phyloP scores from a whole-genome alignment of 2,797 vertebrate species.

The Platalea minor region DNA sequence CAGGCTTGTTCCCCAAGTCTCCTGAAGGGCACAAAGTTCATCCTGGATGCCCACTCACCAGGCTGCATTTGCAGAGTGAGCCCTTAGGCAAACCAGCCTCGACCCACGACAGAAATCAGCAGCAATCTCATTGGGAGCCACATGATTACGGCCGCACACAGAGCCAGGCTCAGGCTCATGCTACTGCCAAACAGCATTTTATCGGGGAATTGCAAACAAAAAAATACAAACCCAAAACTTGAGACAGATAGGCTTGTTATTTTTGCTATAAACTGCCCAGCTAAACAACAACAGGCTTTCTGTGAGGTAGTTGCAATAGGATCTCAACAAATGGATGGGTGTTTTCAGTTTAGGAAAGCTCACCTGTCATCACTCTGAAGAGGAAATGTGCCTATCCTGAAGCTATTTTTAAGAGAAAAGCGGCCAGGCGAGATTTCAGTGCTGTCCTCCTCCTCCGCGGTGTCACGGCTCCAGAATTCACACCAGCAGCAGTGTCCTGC shows the following conservation, averaged over 20 bases:
- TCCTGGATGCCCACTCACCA: not conserved
- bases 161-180: not conserved
- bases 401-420: not conserved
- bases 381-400: not conserved
- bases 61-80: not conserved
- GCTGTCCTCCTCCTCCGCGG: not conserved
- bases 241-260: accelerated
- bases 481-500: not conserved
- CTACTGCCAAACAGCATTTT: not conserved
- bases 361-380: not conserved
- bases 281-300: not conserved
- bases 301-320: not conserved
- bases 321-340: not conserved
- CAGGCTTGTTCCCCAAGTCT: not conserved
- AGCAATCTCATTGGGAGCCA: not conserved
- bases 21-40: not conserved
- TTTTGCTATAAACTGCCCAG: not conserved
- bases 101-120: not conserved
- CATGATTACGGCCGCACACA: accelerated
- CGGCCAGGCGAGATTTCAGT: not conserved
- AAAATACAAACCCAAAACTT: not conserved
- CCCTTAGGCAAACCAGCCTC: not conserved
- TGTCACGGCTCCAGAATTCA: not conserved
- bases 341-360: not conserved
- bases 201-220: not conserved